Evolutionary conservation across 2,797 vertebrate species (phyloP).

Genomic region (Neoniphon sammara): DNA sequence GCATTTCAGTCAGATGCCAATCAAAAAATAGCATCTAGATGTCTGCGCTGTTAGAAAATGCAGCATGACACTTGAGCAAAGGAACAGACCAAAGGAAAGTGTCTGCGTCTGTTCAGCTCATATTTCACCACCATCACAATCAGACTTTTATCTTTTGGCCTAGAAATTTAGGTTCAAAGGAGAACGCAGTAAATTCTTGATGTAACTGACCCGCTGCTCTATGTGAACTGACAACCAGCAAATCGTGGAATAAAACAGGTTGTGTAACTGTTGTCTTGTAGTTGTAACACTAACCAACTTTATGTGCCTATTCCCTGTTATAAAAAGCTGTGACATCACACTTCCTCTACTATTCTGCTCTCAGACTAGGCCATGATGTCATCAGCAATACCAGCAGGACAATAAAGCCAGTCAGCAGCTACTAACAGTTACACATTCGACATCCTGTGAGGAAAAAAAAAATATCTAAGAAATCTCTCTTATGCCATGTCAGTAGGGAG

Average conservation of each 20-base stretch:
- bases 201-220: background rate
- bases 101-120: background rate
- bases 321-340: constrained; percentile 4
- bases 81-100: background rate
- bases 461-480: constrained; percentile 2
- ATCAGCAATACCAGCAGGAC: constrained; percentile 22
- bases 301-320: background rate
- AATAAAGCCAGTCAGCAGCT: constrained; percentile 41
- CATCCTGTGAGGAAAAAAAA: constrained; percentile 1
- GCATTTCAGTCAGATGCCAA: constrained; percentile 5
- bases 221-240: background rate
- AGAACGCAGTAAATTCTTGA: background rate
- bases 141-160: background rate
- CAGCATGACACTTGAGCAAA: background rate
- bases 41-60: too few relatives aligned
- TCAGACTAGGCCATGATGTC: constrained; percentile 39
- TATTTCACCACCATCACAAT: background rate
- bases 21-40: background rate
- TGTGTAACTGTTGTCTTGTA: constrained; percentile 12
- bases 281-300: constrained; percentile 9
- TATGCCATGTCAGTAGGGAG: background rate
- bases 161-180: background rate
- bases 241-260: background rate
- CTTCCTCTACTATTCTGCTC: constrained; percentile 22
- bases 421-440: constrained; percentile 22